A percentile compares a stretch with the other conserved stretches of the same genome.
Conservation (phyloP, 2,888 invertebrate genomes). For the Synergus laeviventris region DNA sequence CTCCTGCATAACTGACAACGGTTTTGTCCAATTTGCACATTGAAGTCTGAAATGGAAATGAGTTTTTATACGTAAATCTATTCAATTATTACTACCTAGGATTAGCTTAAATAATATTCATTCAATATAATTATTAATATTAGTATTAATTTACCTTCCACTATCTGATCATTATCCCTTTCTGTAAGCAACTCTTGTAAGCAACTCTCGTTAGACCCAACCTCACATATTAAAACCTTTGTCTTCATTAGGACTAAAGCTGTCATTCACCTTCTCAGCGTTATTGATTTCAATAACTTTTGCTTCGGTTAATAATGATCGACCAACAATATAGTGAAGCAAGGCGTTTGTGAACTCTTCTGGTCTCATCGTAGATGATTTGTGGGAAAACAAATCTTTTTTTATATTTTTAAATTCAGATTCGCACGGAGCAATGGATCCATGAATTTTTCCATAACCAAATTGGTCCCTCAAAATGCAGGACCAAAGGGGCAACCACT, state of each 20-base stretch:
- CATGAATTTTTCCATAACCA: slow-evolving; percentile 46
- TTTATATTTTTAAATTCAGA: not conserved
- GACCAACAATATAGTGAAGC: not conserved
- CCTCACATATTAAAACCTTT: not conserved
- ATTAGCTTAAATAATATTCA: too few relatives aligned
- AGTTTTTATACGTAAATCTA: too few relatives aligned
- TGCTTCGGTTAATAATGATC: not conserved
- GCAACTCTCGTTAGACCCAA: not conserved
- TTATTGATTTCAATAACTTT: not conserved
- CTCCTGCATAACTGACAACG: not conserved
- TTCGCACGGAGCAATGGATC: slow-evolving; percentile 35
- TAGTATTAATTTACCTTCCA: too few relatives aligned
- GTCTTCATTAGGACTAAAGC: not conserved
- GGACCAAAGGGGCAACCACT: slow-evolving; percentile 45
- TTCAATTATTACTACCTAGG: too few relatives aligned
- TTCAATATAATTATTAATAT: too few relatives aligned
- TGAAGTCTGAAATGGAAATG: too few relatives aligned
- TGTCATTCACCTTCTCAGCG: not conserved
- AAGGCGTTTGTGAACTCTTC: not conserved
- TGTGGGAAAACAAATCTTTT: not conserved
- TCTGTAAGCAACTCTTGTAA: not conserved
- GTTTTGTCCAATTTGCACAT: not conserved
- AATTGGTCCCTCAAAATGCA: slow-evolving; percentile 42
- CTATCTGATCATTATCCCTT: not conserved
- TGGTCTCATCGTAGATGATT: not conserved